Evolutionary conservation across 2,888 invertebrate genomes (phyloP), one percentile per base, ranked within the genome.

Genomic region (Chaitophorus viminalis): DNA sequence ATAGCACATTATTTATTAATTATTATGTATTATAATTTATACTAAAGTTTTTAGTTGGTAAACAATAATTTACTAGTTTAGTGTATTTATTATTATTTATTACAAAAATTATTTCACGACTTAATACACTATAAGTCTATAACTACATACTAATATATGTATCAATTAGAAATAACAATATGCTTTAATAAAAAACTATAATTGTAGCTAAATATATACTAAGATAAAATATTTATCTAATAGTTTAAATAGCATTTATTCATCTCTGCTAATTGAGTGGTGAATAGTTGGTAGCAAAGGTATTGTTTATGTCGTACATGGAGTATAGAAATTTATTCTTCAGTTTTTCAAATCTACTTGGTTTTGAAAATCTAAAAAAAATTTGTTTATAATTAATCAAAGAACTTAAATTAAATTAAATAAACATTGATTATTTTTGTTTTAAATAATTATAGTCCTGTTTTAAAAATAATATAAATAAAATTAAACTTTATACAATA

Each of bases 281-380:
- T 9, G 25, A 82, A 54, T 33, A 17, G 25, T 39, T 52, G 0
- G 0, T n/a, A 65, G 39, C 29, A 36, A n/a, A n/a, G n/a, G n/a
- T 18, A 36, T 68, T 9, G 39, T 79, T n/a, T 68, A 33, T 54
- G 60, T 78, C 6, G 46, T 46, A 14, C 46, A 46, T 46, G 14
- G 25, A 31, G 21, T 6, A 36, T 65, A 68, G 68, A 46, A 31
- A 46, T 46, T 21, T 4, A 70, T 46, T 70, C 36, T 81, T 68
- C 46, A 46, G 11, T 29, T 70, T 17, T 31, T 29, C 29, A 14
- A 0, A 31, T 70, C 29, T 29, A 29, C 46, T 31, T 68, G 29
- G 46, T 68, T 68, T 68, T 46, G 39, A 46, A 81, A 31, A 81
- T 70, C 68, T 68, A 46, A 29, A 68, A 39, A 68, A n/a, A n/a